Evolutionary conservation across 2,888 invertebrate genomes (phyloP).

Genomic region (Polia nebulosa): DNA sequence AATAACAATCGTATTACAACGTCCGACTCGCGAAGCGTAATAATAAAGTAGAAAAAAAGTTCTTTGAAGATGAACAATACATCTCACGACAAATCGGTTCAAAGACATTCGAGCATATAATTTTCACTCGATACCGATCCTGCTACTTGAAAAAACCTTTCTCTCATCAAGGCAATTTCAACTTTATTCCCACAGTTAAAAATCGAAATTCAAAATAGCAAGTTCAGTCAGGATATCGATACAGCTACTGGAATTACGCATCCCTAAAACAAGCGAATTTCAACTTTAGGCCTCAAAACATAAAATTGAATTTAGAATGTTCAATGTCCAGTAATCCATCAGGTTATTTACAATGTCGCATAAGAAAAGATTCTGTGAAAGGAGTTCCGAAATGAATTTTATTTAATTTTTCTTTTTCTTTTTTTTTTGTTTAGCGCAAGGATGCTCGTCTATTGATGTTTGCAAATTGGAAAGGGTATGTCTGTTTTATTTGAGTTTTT

Average conservation of each 20-base stretch:
- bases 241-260: conserved; percentile 55
- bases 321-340: conserved; percentile 63
- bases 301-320: conserved; percentile 56
- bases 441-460: conserved; percentile 72
- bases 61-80: conserved; percentile 87
- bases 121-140: conserved; percentile 85
- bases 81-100: conserved; percentile 82
- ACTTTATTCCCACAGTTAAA: conserved; percentile 9
- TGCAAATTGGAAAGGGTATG: conserved; percentile 65
- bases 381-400: conserved; percentile 82
- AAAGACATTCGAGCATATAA: conserved; percentile 81
- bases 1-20: conserved; percentile 74
- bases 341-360: conserved; percentile 82
- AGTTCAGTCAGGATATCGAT: conserved; percentile 29
- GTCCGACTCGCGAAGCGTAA: conserved; percentile 74
- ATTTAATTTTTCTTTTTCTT: conserved; percentile 80
- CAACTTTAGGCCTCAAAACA: conserved; percentile 31
- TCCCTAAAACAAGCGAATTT: conserved; percentile 27
- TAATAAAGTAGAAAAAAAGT: conserved; percentile 83
- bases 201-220: background rate
- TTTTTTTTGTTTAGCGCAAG: conserved; percentile 70
- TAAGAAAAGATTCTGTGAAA: conserved; percentile 81
- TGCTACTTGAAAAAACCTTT: conserved; percentile 75
- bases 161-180: conserved; percentile 27
- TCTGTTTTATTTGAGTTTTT: conserved; percentile 54